Evolutionary conservation across 2,888 invertebrate species (phyloP).

Genomic region (Coleophora flavipennella): DNA sequence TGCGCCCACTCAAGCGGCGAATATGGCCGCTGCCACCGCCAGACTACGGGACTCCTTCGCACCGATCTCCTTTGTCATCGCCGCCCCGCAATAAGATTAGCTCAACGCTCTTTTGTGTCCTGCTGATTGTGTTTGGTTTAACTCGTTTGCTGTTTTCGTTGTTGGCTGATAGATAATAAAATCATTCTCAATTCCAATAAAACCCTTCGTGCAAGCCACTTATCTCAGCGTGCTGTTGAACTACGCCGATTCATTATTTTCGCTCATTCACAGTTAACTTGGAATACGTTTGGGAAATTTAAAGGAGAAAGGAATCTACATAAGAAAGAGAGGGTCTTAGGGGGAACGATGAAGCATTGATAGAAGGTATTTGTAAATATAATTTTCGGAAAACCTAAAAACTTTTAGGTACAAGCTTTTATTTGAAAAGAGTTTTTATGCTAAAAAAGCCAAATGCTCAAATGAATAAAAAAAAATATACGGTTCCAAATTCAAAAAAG

Average conservation of each 20-base stretch:
- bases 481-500: too few relatives aligned
- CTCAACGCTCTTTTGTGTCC: slow-evolving; percentile 48
- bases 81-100: slow-evolving; percentile 54
- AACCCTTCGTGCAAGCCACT: background rate
- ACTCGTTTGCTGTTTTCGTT: slow-evolving; percentile 42
- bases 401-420: too few relatives aligned
- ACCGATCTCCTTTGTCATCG: slow-evolving; percentile 35
- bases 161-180: slow-evolving; percentile 9
- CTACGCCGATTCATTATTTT: slow-evolving; percentile 1
- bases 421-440: too few relatives aligned
- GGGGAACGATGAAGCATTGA: too few relatives aligned
- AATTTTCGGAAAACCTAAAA: too few relatives aligned
- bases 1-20: slow-evolving; percentile 53
- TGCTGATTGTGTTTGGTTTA: slow-evolving; percentile 52
- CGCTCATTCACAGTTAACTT: background rate
- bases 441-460: too few relatives aligned
- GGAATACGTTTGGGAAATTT: background rate
- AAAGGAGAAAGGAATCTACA: background rate
- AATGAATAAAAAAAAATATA: too few relatives aligned
- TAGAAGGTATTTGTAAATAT: too few relatives aligned
- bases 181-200: slow-evolving; percentile 3
- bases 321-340: too few relatives aligned
- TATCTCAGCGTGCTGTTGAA: background rate
- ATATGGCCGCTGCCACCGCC: slow-evolving; percentile 57
- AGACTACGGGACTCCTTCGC: slow-evolving; percentile 48